Conservation (phyloP, 2,888 invertebrate genomes). For the Dynastes tityus region DNA sequence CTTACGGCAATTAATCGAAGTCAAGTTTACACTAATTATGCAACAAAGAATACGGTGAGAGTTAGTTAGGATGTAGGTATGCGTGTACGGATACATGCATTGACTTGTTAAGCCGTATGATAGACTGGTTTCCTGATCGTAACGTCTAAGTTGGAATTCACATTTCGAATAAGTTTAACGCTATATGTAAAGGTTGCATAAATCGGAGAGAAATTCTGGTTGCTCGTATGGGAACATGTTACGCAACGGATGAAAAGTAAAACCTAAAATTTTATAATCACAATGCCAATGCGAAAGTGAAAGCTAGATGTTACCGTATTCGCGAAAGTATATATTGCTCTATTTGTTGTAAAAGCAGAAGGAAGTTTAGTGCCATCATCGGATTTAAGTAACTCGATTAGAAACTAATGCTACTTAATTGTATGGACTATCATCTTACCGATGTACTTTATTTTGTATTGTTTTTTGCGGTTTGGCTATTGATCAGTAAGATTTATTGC, state of each 20-base stretch:
- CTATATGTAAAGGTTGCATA: constrained; percentile 39
- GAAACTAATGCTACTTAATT: constrained; percentile 11
- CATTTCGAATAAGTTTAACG: constrained; percentile 28
- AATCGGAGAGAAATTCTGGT: constrained; percentile 32
- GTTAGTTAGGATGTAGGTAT: constrained; percentile 6
- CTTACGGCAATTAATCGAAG: constrained; percentile 6
- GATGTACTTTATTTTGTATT: no score
- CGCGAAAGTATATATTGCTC: constrained; percentile 27
- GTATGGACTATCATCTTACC: no score
- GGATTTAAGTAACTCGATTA: not conserved
- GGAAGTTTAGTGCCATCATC: constrained; percentile 23
- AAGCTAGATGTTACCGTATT: constrained; percentile 29
- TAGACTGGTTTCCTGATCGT: constrained; percentile 3
- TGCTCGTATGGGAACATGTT: constrained; percentile 20
- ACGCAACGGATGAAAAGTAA: constrained; percentile 44
- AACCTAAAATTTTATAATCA: constrained; percentile 46
- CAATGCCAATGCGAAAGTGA: constrained; percentile 46
- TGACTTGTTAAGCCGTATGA: constrained; percentile 6
- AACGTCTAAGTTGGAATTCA: constrained; percentile 33
- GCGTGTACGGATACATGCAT: constrained; percentile 3
- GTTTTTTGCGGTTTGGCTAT: no score
- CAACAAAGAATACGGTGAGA: constrained; percentile 1
- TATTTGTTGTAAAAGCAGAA: constrained; percentile 2
- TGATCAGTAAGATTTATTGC: not conserved
- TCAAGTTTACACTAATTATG: constrained; percentile 37